Evolutionary conservation across 2,113 vertebrate species (phyloP).

Genomic region (Erythrocercus mccallii): DNA sequence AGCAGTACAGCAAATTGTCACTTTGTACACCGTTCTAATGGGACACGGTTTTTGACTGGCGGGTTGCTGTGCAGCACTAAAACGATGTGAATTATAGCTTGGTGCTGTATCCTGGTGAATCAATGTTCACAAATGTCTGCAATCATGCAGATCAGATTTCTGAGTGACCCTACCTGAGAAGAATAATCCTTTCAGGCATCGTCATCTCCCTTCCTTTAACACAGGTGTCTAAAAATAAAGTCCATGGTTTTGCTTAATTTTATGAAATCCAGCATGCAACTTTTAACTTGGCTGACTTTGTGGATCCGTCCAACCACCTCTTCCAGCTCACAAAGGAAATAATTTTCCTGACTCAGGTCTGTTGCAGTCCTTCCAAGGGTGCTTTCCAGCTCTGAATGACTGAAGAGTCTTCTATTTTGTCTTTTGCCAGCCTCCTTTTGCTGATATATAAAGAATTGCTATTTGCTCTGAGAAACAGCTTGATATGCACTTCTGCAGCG

Average conservation of each 20-base stretch:
- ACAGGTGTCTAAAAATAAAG: conserved; percentile 3
- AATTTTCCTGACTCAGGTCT: neutral
- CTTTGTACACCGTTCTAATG: neutral
- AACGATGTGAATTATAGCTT: neutral
- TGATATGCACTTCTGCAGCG: neutral
- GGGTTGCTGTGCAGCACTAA: neutral
- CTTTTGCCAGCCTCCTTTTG: neutral
- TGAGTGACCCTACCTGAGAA: neutral
- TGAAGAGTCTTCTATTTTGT: neutral
- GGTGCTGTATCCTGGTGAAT: neutral
- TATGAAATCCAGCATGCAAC: neutral
- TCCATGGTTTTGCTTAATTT: neutral
- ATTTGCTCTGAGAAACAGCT: neutral
- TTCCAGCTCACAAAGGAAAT: neutral
- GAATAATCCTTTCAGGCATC: neutral
- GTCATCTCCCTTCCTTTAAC: neutral
- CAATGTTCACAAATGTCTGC: neutral
- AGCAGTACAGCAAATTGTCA: neutral
- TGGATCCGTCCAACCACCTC: neutral
- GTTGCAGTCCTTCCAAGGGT: neutral
- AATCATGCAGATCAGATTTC: neutral
- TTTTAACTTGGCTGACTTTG: neutral
- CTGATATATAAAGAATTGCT: neutral
- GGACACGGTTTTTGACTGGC: neutral
- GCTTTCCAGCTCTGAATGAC: neutral